These are phyloP conservation scores for Chalcis sispes DNA, from an alignment of 2,888 invertebrate genomes.

Conservation along the genomic window DNA sequence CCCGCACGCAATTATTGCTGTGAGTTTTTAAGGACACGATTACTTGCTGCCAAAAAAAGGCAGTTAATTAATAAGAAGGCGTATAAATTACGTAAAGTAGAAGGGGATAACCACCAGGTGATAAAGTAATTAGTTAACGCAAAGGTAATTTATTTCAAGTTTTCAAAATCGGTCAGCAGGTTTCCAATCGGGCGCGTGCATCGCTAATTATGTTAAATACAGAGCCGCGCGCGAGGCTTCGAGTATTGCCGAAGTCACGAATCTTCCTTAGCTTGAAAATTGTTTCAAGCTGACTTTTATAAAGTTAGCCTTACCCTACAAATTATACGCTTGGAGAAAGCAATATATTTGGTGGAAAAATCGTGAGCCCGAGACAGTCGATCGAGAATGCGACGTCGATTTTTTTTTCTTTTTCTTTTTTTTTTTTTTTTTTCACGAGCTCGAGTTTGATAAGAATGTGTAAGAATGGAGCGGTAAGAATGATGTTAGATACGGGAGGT, in stretches of 20 bases:
- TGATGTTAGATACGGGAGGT: too few species aligned
- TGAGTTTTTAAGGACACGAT: too few species aligned
- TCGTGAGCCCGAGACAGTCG: conserved; percentile 44
- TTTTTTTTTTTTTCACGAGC: too few species aligned
- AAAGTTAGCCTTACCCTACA: conserved; percentile 6
- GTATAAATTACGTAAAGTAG: conserved; percentile 22
- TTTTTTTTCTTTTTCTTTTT: conserved; percentile 13
- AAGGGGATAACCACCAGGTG: too few species aligned
- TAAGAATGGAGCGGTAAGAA: not conserved
- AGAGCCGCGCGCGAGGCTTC: not conserved
- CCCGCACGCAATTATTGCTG: too few species aligned
- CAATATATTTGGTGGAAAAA: conserved; percentile 53
- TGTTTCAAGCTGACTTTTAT: conserved; percentile 25
- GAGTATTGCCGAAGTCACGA: conserved; percentile 34
- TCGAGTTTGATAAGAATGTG: too few species aligned
- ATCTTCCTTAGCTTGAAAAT: conserved; percentile 46
- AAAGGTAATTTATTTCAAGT: conserved; percentile 8
- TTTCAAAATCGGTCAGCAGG: conserved; percentile 48
- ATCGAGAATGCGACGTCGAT: conserved; percentile 8
- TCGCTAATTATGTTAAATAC: conserved; percentile 54
- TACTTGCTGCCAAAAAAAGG: too few species aligned
- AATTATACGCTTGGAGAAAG: conserved; percentile 50
- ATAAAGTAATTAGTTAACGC: conserved; percentile 32
- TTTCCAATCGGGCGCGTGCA: conserved; percentile 46
- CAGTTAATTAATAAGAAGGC: not conserved